Evolutionary conservation across 2,113 vertebrate genomes (phyloP), one percentile per base, ranked within the genome.

Genomic region (Gorsachius goisagi): DNA sequence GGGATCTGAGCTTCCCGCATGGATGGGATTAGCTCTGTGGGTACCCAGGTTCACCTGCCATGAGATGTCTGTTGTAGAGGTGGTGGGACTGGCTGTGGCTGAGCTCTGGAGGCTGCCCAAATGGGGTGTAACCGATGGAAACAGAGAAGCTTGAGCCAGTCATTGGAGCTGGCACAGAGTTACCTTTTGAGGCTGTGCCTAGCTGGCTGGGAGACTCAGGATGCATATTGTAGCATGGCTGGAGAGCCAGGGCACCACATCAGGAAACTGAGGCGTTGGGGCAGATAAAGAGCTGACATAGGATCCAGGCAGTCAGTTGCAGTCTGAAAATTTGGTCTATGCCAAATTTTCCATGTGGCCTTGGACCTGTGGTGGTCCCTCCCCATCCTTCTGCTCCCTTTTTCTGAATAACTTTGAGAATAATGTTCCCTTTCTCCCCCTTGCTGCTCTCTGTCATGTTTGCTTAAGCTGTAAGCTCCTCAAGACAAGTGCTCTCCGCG

Each of bases 1-100:
- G 49, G 86, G 93, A 63, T 62, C 60, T 5, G 52, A 95, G 82
- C 67, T 95, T 92, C 77, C 81, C 3, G 0, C 47, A n/a, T 77
- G 77, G 72, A 53, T 76, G 75, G 84, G 91, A 95, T 96, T 89
- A 97, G 84, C 68, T 69, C 55, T 79, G 26, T 73, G 59, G 75
- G 62, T 79, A 66, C 41, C 47, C 74, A 35, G 53, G 39, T 69
- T 88, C 78, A 76, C 88, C 75, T 78, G 67, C 52, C 12, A 1
- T 5, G 9, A 67, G 77, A 21, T 64, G 52, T 33, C 39, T 73
- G 16, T 41, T 86, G 44, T 35, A 27, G 44, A 47, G 45, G 14
- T 68, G 52, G 10, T 74, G 68, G n/a, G 47, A 26, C 3, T 9
- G 63, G n/a, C 56, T 85, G 75, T 55, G 55, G 13, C 35, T 60